A percentile compares a stretch with the other conserved stretches of the same genome.
These are phyloP conservation scores for Stictonetta naevosa DNA, from an alignment of 2,113 vertebrate species.

Conservation along the genomic window DNA sequence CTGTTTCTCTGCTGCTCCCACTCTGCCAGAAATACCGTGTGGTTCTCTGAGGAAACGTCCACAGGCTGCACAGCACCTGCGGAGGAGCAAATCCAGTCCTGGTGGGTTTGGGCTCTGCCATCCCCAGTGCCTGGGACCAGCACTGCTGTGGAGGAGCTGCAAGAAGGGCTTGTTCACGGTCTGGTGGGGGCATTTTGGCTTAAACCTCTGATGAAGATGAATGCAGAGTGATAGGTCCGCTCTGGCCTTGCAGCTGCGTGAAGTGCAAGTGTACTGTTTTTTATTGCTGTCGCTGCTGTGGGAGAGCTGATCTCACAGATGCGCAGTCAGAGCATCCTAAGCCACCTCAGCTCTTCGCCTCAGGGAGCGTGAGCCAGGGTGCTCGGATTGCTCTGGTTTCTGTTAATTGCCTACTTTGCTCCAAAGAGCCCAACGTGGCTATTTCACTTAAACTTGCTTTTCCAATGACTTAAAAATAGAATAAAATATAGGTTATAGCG, in stretches of 20 bases:
- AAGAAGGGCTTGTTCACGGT: not conserved
- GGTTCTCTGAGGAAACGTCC: not conserved
- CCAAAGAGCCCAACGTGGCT: conserved; percentile 29
- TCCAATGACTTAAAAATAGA: conserved; percentile 48
- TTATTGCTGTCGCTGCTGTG: conserved; percentile 23
- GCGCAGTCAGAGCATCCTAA: not conserved
- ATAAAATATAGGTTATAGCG: conserved; percentile 39
- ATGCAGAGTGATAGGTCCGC: not conserved
- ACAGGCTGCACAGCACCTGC: not conserved
- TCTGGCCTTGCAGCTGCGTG: not conserved
- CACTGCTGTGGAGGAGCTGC: not conserved
- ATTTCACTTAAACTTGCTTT: not conserved
- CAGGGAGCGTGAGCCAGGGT: conserved; percentile 20
- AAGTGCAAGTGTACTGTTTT: not conserved
- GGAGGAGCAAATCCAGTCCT: not conserved
- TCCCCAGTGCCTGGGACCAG: not conserved
- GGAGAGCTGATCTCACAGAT: conserved; percentile 44
- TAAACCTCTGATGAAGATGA: not conserved
- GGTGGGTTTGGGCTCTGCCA: not conserved
- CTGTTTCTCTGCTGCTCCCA: not conserved
- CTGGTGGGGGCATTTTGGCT: not conserved
- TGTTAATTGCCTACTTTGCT: conserved; percentile 63
- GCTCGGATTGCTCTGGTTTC: conserved; percentile 28
- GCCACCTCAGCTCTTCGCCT: conserved; percentile 21
- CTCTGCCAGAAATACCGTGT: not conserved